Evolutionary conservation across 2,888 invertebrate genomes (phyloP).

Genomic region (Bombyx huttoni): DNA sequence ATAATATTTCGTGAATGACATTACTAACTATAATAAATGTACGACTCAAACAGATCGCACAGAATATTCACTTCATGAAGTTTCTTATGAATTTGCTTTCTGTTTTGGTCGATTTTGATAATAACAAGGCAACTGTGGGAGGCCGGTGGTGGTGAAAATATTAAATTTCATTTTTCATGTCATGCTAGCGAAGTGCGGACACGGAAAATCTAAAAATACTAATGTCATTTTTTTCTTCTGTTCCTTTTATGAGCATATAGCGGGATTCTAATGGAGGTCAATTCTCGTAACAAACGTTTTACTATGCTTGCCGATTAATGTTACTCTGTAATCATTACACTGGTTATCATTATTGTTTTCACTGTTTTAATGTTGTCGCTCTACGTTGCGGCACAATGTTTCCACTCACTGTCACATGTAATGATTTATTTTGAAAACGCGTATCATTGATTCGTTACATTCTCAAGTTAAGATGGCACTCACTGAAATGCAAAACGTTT

Average conservation of each 20-base stretch:
- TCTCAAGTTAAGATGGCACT: conserved; percentile 63
- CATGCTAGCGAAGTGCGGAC: not conserved
- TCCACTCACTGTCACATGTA: conserved; percentile 82
- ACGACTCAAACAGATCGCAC: not conserved
- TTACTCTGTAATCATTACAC: conserved; percentile 44
- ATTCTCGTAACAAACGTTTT: conserved; percentile 60
- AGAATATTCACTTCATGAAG: not conserved
- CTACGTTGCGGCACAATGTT: conserved; percentile 36
- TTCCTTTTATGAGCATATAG: conserved; percentile 67
- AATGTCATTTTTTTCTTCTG: conserved; percentile 65
- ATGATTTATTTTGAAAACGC: conserved; percentile 68
- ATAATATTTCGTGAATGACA: conserved; percentile 1
- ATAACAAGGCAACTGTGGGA: not conserved
- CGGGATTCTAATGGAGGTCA: conserved; percentile 71
- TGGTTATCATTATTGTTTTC: conserved; percentile 36
- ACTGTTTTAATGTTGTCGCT: conserved; percentile 37
- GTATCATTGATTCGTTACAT: conserved; percentile 33
- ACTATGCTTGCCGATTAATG: conserved; percentile 64
- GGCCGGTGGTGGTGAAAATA: not conserved
- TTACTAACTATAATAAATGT: not conserved
- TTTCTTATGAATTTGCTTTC: not conserved
- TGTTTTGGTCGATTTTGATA: not conserved
- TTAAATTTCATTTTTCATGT: conserved; percentile 1
- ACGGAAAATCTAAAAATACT: conserved; percentile 40
- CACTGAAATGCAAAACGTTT: conserved; percentile 70